Conservation (phyloP, 2,888 invertebrate species). For the Hedya salicella region DNA sequence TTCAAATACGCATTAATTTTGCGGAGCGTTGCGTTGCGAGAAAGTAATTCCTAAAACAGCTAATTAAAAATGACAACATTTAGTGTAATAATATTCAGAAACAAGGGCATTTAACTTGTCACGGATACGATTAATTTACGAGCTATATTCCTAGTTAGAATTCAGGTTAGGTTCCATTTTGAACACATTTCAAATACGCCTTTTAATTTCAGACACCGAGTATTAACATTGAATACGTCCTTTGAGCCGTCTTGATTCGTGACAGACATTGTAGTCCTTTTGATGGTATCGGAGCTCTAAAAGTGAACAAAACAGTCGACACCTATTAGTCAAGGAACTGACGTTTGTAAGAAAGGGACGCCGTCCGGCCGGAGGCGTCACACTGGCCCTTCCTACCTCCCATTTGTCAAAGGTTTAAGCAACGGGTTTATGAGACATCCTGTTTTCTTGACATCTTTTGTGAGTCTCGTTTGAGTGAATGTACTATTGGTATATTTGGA, state of each 20-base stretch:
- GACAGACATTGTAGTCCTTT: conserved; percentile 40
- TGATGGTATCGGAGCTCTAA: conserved; percentile 42
- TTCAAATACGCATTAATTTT: too few relatives aligned
- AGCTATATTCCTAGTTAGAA: conserved; percentile 5
- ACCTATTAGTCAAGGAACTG: conserved; percentile 67
- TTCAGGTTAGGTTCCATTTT: conserved; percentile 27
- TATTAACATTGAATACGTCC: conserved; percentile 24
- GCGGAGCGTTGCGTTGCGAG: too few relatives aligned
- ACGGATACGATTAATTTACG: conserved; percentile 12
- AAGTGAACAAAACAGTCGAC: conserved; percentile 57
- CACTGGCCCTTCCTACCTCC: conserved; percentile 55
- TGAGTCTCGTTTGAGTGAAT: conserved; percentile 22
- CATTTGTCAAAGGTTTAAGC: conserved; percentile 68
- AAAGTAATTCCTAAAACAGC: background rate
- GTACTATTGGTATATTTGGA: background rate
- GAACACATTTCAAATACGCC: too few relatives aligned
- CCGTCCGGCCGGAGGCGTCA: conserved; percentile 52
- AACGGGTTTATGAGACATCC: conserved; percentile 50
- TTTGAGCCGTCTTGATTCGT: conserved; percentile 30
- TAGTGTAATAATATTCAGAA: too few relatives aligned
- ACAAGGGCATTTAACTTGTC: background rate
- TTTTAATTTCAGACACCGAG: too few relatives aligned
- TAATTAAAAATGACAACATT: background rate
- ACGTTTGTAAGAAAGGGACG: conserved; percentile 55
- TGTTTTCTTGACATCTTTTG: conserved; percentile 44